Evolutionary conservation across 2,888 invertebrate genomes (phyloP).

Genomic region (Xestobium rufovillosum): DNA sequence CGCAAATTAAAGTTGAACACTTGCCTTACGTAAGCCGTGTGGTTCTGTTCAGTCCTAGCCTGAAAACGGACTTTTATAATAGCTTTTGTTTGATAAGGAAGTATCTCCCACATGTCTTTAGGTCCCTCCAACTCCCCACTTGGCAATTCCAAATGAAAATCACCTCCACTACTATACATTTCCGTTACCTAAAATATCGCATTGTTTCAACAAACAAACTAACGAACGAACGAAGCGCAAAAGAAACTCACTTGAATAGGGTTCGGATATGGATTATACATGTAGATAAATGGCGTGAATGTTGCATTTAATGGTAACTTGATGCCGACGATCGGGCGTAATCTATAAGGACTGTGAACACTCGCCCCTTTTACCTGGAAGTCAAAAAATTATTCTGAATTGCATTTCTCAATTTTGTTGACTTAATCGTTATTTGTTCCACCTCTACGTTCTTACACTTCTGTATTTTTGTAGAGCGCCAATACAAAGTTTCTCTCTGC

Average conservation of each 20-base stretch:
- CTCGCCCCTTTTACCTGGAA: constrained; percentile 75
- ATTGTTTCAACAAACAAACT: no score
- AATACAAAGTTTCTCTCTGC: not conserved
- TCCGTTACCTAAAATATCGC: constrained; percentile 62
- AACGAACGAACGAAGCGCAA: no score
- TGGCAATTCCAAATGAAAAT: constrained; percentile 83
- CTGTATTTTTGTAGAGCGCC: no score
- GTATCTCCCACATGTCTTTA: constrained; percentile 82
- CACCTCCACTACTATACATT: constrained; percentile 81
- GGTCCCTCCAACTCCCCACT: constrained; percentile 69
- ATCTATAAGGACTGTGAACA: constrained; percentile 81
- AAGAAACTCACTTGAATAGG: constrained; percentile 82
- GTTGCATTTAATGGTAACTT: constrained; percentile 88
- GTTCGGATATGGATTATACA: constrained; percentile 90
- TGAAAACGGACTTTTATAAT: constrained; percentile 80
- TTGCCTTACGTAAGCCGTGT: constrained; percentile 75
- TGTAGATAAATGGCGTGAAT: constrained; percentile 78
- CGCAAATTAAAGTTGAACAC: constrained; percentile 9
- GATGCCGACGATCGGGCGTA: constrained; percentile 85
- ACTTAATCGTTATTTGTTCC: no score
- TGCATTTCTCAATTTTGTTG: not conserved
- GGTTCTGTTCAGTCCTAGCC: constrained; percentile 68
- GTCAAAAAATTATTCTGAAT: constrained; percentile 8
- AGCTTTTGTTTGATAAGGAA: constrained; percentile 79
- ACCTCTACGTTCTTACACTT: no score